phyloP scores from a whole-genome alignment of 2,888 invertebrate genomes.

The Acanthosoma haemorrhoidale region DNA sequence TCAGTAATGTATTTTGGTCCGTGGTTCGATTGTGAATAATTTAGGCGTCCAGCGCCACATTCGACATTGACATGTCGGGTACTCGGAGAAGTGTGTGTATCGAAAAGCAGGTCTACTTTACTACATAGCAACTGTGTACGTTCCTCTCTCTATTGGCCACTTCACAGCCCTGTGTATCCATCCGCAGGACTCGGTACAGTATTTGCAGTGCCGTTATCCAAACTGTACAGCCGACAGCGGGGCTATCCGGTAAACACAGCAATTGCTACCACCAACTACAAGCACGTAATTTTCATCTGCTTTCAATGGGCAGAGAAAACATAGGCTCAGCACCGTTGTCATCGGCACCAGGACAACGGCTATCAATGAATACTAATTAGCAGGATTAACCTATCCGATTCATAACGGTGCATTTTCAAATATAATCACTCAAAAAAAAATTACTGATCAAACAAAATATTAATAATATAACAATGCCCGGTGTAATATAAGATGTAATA shows the following conservation, averaged over 20 bases:
- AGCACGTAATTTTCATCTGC: conserved; percentile 2
- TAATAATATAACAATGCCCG: too few relatives aligned
- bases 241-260: conserved; percentile 1
- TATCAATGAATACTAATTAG: conserved; percentile 6
- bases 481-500: too few relatives aligned
- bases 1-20: conserved; percentile 13
- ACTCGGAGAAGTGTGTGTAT: background rate
- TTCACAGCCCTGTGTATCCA: background rate
- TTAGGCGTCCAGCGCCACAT: background rate
- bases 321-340: background rate
- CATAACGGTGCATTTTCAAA: background rate
- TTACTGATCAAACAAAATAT: background rate
- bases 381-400: background rate
- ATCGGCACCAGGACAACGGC: too few relatives aligned
- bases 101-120: background rate
- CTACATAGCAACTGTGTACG: too few relatives aligned
- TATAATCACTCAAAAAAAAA: background rate
- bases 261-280: conserved; percentile 8
- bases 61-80: background rate
- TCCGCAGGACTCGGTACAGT: background rate
- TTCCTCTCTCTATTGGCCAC: background rate
- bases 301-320: background rate
- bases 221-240: conserved; percentile 6
- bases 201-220: conserved; percentile 12
- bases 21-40: conserved; percentile 6